Evolutionary conservation across 2,113 vertebrate species (phyloP), one percentile per base, ranked within the genome.

Genomic region (Crotophaga sulcirostris): DNA sequence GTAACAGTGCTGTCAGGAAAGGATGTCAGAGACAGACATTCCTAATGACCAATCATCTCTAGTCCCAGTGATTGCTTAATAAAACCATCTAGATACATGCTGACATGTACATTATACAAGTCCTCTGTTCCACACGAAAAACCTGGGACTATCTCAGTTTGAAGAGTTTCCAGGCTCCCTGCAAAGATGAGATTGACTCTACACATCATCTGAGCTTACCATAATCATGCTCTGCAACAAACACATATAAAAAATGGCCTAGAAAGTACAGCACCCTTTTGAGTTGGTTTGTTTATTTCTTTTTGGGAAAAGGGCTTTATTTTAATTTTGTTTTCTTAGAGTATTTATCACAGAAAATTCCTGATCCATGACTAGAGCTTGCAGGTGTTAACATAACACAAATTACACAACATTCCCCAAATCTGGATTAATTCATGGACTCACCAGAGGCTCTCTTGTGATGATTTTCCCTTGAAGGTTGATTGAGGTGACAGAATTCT

Each of bases 401-500:
- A 90, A 87, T 69, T 56, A 78, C 20, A 13, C 19, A 84, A 89
- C 29, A n/a, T 78, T 69, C 72, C 77, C 87, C 64, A 90, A 87
- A 89, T 59, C 26, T 75, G 42, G 76, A 78, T 77, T 90, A 94
- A 89, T 86, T 90, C 59, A 55, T 6, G 81, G 52, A 86, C 33
- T 94, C 74, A 94, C 84, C 89, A 91, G 84, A 93, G 55, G 63
- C 55, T 58, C 10, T 89, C 67, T 58, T 80, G 81, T 7, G 12
- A 73, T 67, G 84, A 73, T 91, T 89, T 95, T 69, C 81, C 63
- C 87, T 89, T 51, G 45, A 60, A 95, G 67, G 17, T 73, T 94
- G 87, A 85, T 63, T 52, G 40, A 76, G 89, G 83, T 67, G 78
- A 96, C 52, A 79, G 51, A 84, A 85, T 31, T 69, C 80, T 59